These are phyloP conservation scores for Aldrovandia affinis DNA, from an alignment of 2,797 vertebrate species.

Conservation along the genomic window DNA sequence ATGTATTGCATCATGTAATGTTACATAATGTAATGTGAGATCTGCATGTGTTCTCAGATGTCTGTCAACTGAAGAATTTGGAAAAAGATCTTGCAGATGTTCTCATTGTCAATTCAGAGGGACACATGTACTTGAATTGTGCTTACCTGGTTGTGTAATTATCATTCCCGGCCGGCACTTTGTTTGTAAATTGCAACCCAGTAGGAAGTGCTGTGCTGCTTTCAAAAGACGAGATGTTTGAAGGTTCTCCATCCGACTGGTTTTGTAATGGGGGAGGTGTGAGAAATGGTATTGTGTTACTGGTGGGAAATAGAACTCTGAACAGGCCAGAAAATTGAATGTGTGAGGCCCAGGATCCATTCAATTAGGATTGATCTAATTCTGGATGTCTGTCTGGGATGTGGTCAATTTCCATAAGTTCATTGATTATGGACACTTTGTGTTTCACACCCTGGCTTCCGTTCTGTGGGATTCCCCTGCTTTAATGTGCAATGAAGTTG, in stretches of 20 bases:
- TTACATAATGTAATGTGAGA: slow-evolving; percentile 10
- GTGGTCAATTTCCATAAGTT: slow-evolving; percentile 21
- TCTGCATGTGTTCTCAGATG: neutral
- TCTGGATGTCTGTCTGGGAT: neutral
- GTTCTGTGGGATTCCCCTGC: neutral
- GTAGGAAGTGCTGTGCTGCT: neutral
- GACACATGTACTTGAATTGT: neutral
- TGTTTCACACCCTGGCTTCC: neutral
- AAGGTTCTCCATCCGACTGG: neutral
- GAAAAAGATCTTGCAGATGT: neutral
- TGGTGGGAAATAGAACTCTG: neutral
- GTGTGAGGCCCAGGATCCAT: neutral
- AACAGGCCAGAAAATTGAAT: no score
- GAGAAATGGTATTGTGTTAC: slow-evolving; percentile 19
- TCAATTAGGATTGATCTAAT: slow-evolving; percentile 27
- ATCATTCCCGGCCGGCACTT: neutral
- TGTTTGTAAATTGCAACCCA: neutral
- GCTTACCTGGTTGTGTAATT: slow-evolving; percentile 4
- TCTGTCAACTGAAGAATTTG: neutral
- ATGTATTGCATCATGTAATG: slow-evolving; percentile 9
- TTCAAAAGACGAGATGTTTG: neutral
- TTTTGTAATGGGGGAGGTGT: neutral
- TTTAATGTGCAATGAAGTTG: neutral
- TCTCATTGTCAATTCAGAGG: neutral
- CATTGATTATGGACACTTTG: slow-evolving; percentile 20